These are phyloP conservation scores for Sipunculus nudus DNA, from an alignment of 2,888 invertebrate genomes.

Conservation along the genomic window DNA sequence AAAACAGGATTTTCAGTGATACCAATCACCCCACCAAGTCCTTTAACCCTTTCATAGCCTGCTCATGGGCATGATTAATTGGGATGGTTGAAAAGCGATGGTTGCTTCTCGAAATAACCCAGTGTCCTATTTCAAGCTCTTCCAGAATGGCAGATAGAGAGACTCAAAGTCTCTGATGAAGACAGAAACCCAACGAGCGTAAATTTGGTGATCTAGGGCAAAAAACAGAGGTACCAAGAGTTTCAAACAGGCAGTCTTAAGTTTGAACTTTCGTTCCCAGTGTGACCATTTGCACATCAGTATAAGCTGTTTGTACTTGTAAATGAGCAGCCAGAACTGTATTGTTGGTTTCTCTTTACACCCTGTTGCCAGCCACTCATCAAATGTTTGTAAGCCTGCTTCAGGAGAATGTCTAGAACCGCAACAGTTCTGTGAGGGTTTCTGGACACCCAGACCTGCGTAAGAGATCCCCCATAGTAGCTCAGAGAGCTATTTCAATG, in stretches of 20 bases:
- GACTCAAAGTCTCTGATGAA: no score
- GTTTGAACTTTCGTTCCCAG: conserved; percentile 18
- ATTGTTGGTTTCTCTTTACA: conserved; percentile 16
- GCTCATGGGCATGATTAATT: conserved; percentile 25
- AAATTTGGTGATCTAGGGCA: not conserved
- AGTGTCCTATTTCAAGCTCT: conserved; percentile 10
- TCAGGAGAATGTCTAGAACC: conserved; percentile 21
- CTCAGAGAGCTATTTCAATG: conserved; percentile 23
- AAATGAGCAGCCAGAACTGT: conserved; percentile 22
- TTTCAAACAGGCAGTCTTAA: conserved; percentile 5
- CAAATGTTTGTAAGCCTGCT: conserved; percentile 9
- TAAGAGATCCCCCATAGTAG: conserved; percentile 26
- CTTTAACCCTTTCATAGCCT: conserved; percentile 25
- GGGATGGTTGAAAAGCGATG: conserved; percentile 14
- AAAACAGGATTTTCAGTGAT: conserved; percentile 17
- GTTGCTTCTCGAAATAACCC: conserved; percentile 26
- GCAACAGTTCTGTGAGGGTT: conserved; percentile 20
- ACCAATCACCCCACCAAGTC: conserved; percentile 14
- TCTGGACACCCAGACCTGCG: conserved; percentile 26
- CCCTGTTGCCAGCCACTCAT: not conserved
- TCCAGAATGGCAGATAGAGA: not conserved
- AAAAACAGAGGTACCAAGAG: not conserved
- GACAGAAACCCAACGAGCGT: no score
- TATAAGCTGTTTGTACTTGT: no score
- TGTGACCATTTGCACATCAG: conserved; percentile 22